Conservation (phyloP, 2,113 vertebrate genomes). For the Phrynosoma blainvillii region DNA sequence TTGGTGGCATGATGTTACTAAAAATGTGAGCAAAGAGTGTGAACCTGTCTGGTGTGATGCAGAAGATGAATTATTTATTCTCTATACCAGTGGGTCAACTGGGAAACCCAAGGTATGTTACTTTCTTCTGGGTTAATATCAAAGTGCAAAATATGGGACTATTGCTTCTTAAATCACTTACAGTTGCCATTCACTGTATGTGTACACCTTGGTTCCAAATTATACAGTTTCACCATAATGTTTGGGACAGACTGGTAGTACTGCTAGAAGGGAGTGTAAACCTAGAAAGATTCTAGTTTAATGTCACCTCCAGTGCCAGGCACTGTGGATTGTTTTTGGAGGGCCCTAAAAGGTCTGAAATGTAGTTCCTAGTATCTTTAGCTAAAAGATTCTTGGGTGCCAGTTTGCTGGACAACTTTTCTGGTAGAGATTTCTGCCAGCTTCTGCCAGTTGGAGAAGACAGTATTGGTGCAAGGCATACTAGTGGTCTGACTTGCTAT, state of each 20-base stretch:
- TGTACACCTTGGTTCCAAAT: background rate
- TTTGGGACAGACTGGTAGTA: background rate
- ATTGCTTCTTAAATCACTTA: background rate
- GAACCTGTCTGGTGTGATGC: conserved; percentile 95
- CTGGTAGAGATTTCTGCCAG: too few species aligned
- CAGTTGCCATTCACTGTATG: background rate
- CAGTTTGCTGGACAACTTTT: too few species aligned
- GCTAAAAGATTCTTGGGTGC: too few species aligned
- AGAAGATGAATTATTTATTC: conserved; percentile 94
- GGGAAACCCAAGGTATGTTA: conserved; percentile 92
- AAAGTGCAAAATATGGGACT: background rate
- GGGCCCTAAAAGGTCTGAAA: too few species aligned
- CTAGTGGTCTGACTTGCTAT: background rate
- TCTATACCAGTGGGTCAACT: conserved; percentile 97
- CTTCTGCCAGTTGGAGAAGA: background rate
- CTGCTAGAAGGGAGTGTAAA: too few species aligned
- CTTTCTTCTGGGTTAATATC: background rate
- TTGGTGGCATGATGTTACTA: conserved; percentile 91
- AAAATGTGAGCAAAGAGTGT: conserved; percentile 82
- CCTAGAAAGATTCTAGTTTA: too few species aligned
- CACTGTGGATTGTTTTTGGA: too few species aligned
- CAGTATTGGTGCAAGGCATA: background rate
- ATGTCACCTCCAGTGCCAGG: too few species aligned
- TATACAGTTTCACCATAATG: background rate
- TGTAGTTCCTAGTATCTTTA: too few species aligned